Base-by-base conservation (phyloP, 2,797 vertebrate genomes). In the Sandelia bainsii region DNA sequence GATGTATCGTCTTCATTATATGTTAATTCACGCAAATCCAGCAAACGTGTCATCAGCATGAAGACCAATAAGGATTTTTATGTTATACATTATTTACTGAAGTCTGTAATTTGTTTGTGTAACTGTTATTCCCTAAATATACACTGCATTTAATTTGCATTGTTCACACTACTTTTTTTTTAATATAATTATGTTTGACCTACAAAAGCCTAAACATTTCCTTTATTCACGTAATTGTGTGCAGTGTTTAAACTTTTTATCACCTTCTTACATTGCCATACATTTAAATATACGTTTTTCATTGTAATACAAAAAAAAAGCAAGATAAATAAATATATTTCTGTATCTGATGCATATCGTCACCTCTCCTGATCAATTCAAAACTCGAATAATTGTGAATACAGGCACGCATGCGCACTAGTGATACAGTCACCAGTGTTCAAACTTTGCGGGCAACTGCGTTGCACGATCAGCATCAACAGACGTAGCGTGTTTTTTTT, bases 261-360 rank as follows among this genome's bases (percentile, higher is more conserved):
- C 1, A 34, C 29, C 14, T 48, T 29, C 48, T 52, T 83, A 78
- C 79, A 89, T 83, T 87, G 66, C 56, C 20, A 19, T 10, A 65
- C n/a, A 51, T 11, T 61, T 59, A 40, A 42, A 8, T 69, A 25
- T 68, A 27, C 27, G 17, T 51, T 20, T 48, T 58, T 34, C 7
- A 46, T 11, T 48, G 20, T 48, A 5, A 22, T 48, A 22, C 11
- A 8, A 45, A 19, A 13, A 40, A 46, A n/a, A 9, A 17, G 6
- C 2, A 17, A n/a, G 14, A 68, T 61, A 71, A 67, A 62, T 46
- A 58, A 39, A 57, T 19, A 25, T 76, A 46, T 3, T 0, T 42
- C 1, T 64, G 1, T 59, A 49, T 1, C 8, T 6, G 4, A 37
- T 51, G 10, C 9, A 2, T 4, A 0, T 17, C 17, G 48, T 62